A percentile compares a stretch with the other conserved stretches of the same genome.
Evolutionary conservation across 2,113 vertebrate genomes (phyloP).

Genomic region (Bothrops jararaca): DNA sequence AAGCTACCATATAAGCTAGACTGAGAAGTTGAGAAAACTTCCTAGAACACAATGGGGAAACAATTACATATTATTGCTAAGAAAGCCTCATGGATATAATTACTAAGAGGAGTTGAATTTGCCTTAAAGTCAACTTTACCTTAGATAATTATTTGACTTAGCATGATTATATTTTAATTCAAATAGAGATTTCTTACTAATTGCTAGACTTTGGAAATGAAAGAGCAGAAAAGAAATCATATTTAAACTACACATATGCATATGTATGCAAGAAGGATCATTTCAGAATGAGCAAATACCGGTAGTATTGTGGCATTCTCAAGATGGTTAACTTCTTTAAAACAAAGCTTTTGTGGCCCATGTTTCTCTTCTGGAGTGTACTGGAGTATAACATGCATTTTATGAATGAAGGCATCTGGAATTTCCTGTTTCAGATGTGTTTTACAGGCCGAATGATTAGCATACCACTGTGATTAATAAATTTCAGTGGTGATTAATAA

Average conservation of each 20-base stretch:
- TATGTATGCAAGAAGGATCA: neutral
- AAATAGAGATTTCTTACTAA: neutral
- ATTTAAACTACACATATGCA: neutral
- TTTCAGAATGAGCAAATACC: neutral
- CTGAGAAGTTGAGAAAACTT: neutral
- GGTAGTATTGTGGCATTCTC: neutral
- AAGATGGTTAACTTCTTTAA: neutral
- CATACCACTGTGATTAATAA: neutral
- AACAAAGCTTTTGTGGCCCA: neutral
- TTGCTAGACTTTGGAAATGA: neutral
- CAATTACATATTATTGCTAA: neutral
- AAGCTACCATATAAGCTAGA: neutral
- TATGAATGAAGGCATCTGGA: neutral
- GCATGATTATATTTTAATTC: neutral
- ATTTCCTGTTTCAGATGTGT: neutral
- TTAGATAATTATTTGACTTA: neutral
- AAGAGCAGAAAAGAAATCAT: neutral
- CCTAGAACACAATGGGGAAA: neutral
- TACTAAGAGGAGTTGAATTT: neutral
- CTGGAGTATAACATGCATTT: neutral
- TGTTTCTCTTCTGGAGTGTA: neutral
- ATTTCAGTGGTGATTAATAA: neutral
- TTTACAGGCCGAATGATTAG: slow-evolving; percentile 47
- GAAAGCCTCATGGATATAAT: neutral
- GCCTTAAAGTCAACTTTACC: neutral